A percentile compares a stretch with the other conserved stretches of the same genome.
These are phyloP conservation scores for Leptinotarsa lineolata DNA, from an alignment of 1,140 invertebrate species.

Conservation along the genomic window DNA sequence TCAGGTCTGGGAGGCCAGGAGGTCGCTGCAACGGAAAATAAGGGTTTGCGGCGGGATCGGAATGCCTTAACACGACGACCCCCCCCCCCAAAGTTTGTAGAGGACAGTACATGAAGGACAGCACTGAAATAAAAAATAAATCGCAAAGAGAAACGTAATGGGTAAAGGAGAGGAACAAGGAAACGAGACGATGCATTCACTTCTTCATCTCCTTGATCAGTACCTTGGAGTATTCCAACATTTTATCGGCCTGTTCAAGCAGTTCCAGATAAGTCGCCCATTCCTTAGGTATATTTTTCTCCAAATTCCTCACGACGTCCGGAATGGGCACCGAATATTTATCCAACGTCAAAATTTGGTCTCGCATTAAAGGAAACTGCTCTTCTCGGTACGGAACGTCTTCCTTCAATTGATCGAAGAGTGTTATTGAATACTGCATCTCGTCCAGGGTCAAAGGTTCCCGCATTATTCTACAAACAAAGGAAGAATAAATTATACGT, in stretches of 20 bases:
- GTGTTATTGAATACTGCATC: slow-evolving; percentile 63
- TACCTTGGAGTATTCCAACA: slow-evolving; percentile 70
- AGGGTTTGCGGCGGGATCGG: too few species aligned
- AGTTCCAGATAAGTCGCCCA: slow-evolving; percentile 70
- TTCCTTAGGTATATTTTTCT: slow-evolving; percentile 64
- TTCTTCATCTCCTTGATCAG: slow-evolving; percentile 38
- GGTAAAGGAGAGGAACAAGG: neutral
- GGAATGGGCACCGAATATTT: slow-evolving; percentile 69
- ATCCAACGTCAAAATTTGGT: slow-evolving; percentile 71
- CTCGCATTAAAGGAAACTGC: slow-evolving; percentile 71
- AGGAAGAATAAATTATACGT: neutral
- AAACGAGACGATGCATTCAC: slow-evolving; percentile 49
- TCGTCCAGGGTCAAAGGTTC: slow-evolving; percentile 65
- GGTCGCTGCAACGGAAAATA: too few species aligned
- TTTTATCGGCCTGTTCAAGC: slow-evolving; percentile 68
- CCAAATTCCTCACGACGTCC: slow-evolving; percentile 61
- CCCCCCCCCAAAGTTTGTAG: too few species aligned
- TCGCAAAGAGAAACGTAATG: neutral
- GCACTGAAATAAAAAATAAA: neutral
- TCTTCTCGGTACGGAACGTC: slow-evolving; percentile 67
- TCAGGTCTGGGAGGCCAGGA: too few species aligned
- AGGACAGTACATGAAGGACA: too few species aligned
- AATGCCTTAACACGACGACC: too few species aligned
- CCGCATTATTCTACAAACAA: slow-evolving; percentile 57
- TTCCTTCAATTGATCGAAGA: slow-evolving; percentile 66